Evolutionary conservation across 1,140 invertebrate genomes (phyloP).

Genomic region (Aphis craccivora): DNA sequence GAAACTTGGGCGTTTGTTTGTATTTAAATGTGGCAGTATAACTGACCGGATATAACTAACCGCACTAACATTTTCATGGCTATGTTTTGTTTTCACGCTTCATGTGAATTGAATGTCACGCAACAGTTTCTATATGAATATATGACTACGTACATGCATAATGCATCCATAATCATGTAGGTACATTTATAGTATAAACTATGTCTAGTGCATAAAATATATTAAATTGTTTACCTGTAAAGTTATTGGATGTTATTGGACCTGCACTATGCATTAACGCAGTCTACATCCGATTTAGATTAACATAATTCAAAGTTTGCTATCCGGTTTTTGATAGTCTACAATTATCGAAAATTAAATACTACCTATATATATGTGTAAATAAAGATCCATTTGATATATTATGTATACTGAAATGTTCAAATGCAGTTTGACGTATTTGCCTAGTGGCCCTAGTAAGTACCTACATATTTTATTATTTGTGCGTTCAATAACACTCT

Average conservation of each 20-base stretch:
- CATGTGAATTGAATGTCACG: constrained; percentile 25
- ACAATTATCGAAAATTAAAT: background rate
- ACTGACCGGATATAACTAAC: constrained; percentile 45
- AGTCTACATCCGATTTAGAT: constrained; percentile 4
- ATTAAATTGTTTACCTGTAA: background rate
- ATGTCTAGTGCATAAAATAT: background rate
- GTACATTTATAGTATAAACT: constrained; percentile 21
- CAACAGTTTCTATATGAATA: background rate
- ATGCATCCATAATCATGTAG: background rate
- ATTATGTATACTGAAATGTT: background rate
- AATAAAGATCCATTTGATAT: background rate
- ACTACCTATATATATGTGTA: background rate
- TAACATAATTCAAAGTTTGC: background rate
- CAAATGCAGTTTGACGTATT: background rate
- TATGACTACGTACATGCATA: background rate
- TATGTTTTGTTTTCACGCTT: constrained; percentile 51
- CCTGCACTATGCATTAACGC: background rate
- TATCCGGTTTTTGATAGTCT: background rate
- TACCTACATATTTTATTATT: background rate
- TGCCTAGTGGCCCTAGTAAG: too few species aligned
- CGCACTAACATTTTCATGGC: constrained; percentile 43
- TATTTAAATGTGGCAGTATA: background rate
- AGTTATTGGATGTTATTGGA: background rate
- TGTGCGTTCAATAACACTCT: background rate
- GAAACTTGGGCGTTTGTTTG: background rate